A percentile compares a stretch with the other conserved stretches of the same genome.
Conservation (phyloP, 23 tunicate species). For the Clavelina lepadiformis region DNA sequence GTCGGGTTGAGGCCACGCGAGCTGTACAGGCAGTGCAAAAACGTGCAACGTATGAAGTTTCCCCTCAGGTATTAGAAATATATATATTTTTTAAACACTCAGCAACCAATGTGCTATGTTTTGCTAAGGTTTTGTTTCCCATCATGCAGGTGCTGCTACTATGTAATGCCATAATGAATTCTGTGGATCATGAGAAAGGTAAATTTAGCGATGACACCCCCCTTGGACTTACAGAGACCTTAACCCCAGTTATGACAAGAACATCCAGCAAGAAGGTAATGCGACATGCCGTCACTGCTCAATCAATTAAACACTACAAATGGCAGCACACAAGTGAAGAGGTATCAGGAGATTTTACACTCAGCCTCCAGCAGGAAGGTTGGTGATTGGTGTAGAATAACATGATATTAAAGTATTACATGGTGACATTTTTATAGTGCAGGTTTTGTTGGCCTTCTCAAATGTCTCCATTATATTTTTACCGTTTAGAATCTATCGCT, state of each 20-base stretch:
- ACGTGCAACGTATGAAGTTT: constrained; percentile 57
- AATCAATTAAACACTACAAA: constrained; percentile 60
- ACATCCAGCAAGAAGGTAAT: constrained; percentile 23
- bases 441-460: too few relatives aligned
- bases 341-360: constrained; percentile 76
- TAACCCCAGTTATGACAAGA: constrained; percentile 54
- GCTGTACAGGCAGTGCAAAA: constrained; percentile 60
- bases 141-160: constrained; percentile 46
- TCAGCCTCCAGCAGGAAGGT: constrained; percentile 45
- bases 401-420: too few relatives aligned
- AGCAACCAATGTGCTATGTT: too few relatives aligned
- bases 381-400: too few relatives aligned
- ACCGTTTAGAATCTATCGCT: too few relatives aligned
- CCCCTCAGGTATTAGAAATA: constrained; percentile 73
- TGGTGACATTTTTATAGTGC: too few relatives aligned
- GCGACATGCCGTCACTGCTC: constrained; percentile 66
- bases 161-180: constrained; percentile 67
- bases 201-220: constrained; percentile 1
- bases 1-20: constrained; percentile 23
- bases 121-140: background rate
- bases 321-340: constrained; percentile 82
- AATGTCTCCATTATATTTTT: too few relatives aligned
- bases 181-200: constrained; percentile 27
- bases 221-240: constrained; percentile 30
- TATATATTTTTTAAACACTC: too few relatives aligned